Evolutionary conservation across 53 echinoderm and acorn worm species (phyloP), one percentile per base, ranked within the genome.

Genomic region (Stichopus horrens): DNA sequence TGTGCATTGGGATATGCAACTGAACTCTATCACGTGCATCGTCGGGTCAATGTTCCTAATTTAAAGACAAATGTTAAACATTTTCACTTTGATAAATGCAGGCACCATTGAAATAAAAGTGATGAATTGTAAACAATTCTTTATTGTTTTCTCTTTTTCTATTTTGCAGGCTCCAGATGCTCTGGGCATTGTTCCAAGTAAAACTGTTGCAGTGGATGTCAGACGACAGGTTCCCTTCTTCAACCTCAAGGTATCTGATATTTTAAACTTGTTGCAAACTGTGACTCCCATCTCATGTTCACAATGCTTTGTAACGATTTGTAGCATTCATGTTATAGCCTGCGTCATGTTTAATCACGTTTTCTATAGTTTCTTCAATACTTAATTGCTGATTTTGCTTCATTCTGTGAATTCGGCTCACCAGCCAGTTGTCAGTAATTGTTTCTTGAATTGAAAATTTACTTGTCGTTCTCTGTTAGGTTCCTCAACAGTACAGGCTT

Each of bases 401-500:
- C 37, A 37, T 37, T 37, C n/a, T n/a, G 68, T 67, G n/a, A 67
- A 67, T 14, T n/a, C 68, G n/a, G n/a, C 11, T 67, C 3, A n/a
- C n/a, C 11, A 67, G 11, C n/a, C 11, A 11, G 68, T 67, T 67
- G 13, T 14, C 68, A 67, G n/a, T n/a, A 14, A 14, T 67, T 67
- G 1, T 67, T 67, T 67, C 37, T 37, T 37, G 2, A 37, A 37
- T 37, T 37, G 2, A 37, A 37, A 37, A 37, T 37, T 74, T 23
- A 21, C 23, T 13, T 67, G 23, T 74, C 13, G 37, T 7, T 37
- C 57, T 53, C 21, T 23, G 10, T 3, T 87, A 94, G 95, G 97
- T 96, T 57, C 97, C 97, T 9, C 92, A 95, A 90, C 97, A 96
- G 89, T 96, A 96, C 88, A 89, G 79, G 65, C 88, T 93, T 59